Base-by-base conservation (phyloP, 2,888 invertebrate genomes). In the Isoperla grammatica region DNA sequence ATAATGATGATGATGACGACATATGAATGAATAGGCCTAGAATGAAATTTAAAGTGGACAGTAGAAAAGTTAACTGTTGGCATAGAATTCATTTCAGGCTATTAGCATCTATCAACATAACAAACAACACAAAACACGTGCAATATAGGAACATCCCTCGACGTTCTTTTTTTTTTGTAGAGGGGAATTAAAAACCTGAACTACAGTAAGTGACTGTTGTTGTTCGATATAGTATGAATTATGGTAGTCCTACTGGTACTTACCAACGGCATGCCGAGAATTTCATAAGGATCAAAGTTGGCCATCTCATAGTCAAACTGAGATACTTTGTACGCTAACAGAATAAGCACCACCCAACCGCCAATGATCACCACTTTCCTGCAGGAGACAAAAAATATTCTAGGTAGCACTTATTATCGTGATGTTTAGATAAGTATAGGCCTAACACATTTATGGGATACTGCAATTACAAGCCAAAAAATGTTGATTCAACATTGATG, bases 231-330 rank as follows among this genome's bases (percentile, higher is more conserved):
- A 23, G 11, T 2, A 59, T 48, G 20, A 29, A 8, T 6, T 8
- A 29, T 29, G 29, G 29, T 6, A 29, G 8, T 6, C 29, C 4
- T 6, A 29, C 29, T 8, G 8, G 29, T 19, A 73, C 79, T 76
- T 73, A 86, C 86, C 63, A 89, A 81, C 57, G 95, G 90, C 65
- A 99, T 81, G 50, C 88, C 90, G 61, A 99, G 79, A 71, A 99
- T 97, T 73, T 93, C 92, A 78, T 94, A 99, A 0, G 99, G 99
- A 81, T 99, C 98, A 78, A 98, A 99, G 74, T 97, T 98, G 6
- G 94, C 91, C 86, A 95, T 93, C 78, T 98, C 97, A 77, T 95
- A 93, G 73, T 99, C 96, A 78, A 97, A 94, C 74, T 95, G 93
- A 0, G 95, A 95, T 39, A 94, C 92, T 79, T 93, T 92, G 72